Base-by-base conservation (phyloP, 2,797 vertebrate species). In the Sarcoramphus papa region DNA sequence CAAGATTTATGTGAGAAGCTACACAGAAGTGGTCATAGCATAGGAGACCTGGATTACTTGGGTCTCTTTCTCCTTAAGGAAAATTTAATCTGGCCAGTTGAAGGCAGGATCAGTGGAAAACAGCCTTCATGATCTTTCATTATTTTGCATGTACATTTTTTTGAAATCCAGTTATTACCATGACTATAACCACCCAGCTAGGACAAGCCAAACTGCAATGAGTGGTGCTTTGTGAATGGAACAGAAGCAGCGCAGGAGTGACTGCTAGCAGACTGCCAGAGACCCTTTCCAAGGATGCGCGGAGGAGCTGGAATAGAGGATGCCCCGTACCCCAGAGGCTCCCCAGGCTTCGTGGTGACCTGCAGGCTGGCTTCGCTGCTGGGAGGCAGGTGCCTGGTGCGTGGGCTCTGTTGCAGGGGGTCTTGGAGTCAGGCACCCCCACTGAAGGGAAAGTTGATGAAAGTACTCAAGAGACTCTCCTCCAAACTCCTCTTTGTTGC, bases 261-360 rank as follows among this genome's bases (percentile, higher is more conserved):
- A 31, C 16, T 25, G 37, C 8, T 35, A n/a, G 30, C 33, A 77
- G n/a, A 28, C 8, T 59, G 30, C 31, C 59, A 65, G 50, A 57
- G 30, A 2, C 41, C 22, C 35, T 76, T 59, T 76, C 11, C 1
- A 0, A 73, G 68, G 35, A 18, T 27, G 12, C 0, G 0, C 5
- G 7, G 35, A 54, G 28, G 31, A 81, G 31, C 16, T 4, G 6
- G 23, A 35, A 41, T 3, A 76, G 59, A 50, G 28, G n/a, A 74
- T 47, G 1, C 14, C 4, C 21, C 4, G 2, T 12, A 25, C 4
- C 7, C 27, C 0, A 0, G 12, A 1, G 5, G 25, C 31, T 82
- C n/a, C 50, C 8, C 3, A 12, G 37, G 21, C 37, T 79, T 53
- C 3, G 2, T 31, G 2, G 4, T 31, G 17, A 30, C 22, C 48